These are phyloP conservation scores for Lithobates pipiens DNA, from an alignment of 2,797 vertebrate species.

Conservation along the genomic window DNA sequence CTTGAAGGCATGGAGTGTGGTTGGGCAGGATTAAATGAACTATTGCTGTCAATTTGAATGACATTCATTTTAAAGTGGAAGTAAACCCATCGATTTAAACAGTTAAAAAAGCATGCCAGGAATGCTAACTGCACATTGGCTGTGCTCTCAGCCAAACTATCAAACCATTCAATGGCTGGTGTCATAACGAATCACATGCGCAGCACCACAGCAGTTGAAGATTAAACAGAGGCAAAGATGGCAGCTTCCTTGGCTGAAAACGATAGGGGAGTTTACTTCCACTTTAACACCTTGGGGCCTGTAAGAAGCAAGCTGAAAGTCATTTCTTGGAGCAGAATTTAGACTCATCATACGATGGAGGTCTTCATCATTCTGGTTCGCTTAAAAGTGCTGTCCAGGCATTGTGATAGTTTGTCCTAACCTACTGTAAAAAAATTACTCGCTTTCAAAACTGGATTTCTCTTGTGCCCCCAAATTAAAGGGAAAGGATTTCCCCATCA, in stretches of 20 bases:
- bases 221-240: too few species aligned
- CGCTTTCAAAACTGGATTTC: constrained; percentile 74
- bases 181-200: too few species aligned
- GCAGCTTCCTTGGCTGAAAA: too few species aligned
- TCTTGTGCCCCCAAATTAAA: constrained; percentile 78
- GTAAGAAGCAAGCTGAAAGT: constrained; percentile 71
- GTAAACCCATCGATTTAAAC: too few species aligned
- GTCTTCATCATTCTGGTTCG: constrained; percentile 77
- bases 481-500: constrained; percentile 75
- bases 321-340: constrained; percentile 71
- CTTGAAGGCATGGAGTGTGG: constrained; percentile 72
- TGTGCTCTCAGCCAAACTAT: too few species aligned
- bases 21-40: constrained; percentile 75
- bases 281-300: constrained; percentile 74
- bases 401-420: constrained; percentile 73
- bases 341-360: constrained; percentile 72
- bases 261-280: too few species aligned
- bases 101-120: too few species aligned
- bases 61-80: constrained; percentile 72
- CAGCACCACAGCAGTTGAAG: too few species aligned
- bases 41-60: constrained; percentile 73
- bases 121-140: too few species aligned
- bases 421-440: constrained; percentile 70
- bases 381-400: constrained; percentile 78
- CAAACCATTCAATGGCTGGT: too few species aligned